phyloP scores from a whole-genome alignment of 2,797 vertebrate genomes.

The Sebastes alutus region DNA sequence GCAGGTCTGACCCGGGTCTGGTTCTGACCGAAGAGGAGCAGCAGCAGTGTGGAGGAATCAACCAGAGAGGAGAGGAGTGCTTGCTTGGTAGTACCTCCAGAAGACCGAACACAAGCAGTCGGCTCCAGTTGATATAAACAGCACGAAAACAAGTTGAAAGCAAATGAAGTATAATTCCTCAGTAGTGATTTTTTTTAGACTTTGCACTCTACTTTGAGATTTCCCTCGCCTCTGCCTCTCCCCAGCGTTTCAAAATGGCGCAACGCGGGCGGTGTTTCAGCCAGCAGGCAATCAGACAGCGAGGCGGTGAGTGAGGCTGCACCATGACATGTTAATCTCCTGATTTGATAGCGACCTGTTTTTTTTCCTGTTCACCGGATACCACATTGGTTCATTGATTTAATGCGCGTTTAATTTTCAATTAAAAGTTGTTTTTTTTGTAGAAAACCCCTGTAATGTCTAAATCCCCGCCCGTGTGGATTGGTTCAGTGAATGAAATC shows the following conservation, averaged over 20 bases:
- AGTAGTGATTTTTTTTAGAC: slow-evolving; percentile 45
- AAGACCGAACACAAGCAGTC: neutral
- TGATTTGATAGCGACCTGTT: rapidly evolving
- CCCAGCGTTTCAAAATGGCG: slow-evolving; percentile 83
- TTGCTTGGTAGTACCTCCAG: neutral
- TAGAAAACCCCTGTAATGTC: neutral
- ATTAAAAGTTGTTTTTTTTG: neutral
- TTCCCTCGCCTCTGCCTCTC: slow-evolving; percentile 70
- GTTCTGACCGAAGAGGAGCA: slow-evolving; percentile 47
- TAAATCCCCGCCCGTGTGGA: slow-evolving; percentile 38
- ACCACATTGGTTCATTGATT: rapidly evolving
- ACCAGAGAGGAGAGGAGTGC: no score
- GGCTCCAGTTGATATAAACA: neutral
- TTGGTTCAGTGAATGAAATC: neutral
- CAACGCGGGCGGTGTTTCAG: slow-evolving; percentile 64
- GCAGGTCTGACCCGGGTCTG: slow-evolving; percentile 62
- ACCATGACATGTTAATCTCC: neutral
- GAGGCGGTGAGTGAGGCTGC: slow-evolving; percentile 18
- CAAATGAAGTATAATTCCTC: neutral
- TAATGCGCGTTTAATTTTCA: neutral
- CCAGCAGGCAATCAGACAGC: neutral
- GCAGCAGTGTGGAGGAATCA: no score
- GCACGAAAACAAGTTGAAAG: neutral
- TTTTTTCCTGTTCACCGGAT: no score
- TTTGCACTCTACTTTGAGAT: slow-evolving; percentile 75